These are phyloP conservation scores for Coptodon bakossiorum DNA, from an alignment of 2,113 vertebrate species.

Conservation along the genomic window DNA sequence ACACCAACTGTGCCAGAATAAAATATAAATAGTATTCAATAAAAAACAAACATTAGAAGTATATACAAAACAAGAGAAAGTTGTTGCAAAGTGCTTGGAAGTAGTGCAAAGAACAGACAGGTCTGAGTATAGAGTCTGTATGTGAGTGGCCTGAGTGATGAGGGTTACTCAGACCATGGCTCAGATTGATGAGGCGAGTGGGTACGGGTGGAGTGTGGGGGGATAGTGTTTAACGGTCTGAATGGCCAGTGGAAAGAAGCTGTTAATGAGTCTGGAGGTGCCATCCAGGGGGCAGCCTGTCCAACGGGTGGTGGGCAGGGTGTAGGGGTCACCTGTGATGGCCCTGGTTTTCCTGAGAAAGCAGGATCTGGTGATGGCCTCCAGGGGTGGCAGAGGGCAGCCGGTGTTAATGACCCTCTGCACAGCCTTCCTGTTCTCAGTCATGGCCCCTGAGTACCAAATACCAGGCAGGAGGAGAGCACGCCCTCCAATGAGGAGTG, in stretches of 20 bases:
- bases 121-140: neutral
- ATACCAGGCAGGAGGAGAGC: neutral
- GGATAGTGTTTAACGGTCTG: neutral
- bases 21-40: neutral
- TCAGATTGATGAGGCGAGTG: neutral
- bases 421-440: neutral
- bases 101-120: neutral
- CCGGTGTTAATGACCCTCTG: neutral
- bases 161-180: neutral
- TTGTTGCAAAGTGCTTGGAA: neutral
- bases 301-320: neutral
- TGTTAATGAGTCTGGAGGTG: neutral
- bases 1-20: neutral
- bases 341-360: neutral
- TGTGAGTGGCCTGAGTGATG: neutral
- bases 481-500: neutral
- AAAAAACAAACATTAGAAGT: neutral
- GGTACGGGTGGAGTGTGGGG: neutral
- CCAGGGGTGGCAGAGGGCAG: neutral
- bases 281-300: neutral
- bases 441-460: neutral
- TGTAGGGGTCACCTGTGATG: neutral
- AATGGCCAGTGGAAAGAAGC: neutral
- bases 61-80: neutral
- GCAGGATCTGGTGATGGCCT: neutral